These are phyloP conservation scores for Rotaria socialis DNA, from an alignment of 2,888 invertebrate genomes.

Conservation along the genomic window DNA sequence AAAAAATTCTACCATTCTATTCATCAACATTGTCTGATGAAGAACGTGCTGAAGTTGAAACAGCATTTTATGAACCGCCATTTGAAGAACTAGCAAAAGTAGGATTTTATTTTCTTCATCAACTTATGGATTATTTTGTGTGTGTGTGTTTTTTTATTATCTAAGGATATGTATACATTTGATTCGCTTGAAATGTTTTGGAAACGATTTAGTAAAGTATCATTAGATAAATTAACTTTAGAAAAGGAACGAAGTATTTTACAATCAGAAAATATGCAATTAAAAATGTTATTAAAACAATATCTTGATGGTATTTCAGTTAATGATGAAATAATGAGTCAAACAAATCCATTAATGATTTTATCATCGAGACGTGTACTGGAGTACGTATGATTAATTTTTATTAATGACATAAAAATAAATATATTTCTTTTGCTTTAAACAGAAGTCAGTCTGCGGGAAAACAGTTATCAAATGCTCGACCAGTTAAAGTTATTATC, in stretches of 20 bases:
- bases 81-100: slow-evolving; percentile 55
- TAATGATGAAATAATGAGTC: slow-evolving; percentile 58
- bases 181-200: slow-evolving; percentile 17
- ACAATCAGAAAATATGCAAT: slow-evolving; percentile 65
- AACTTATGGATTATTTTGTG: too few relatives aligned
- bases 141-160: background rate
- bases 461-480: background rate
- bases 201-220: slow-evolving; percentile 63
- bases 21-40: slow-evolving; percentile 57
- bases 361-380: slow-evolving; percentile 5
- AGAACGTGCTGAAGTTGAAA: slow-evolving; percentile 55
- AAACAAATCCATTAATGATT: slow-evolving; percentile 59
- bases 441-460: background rate
- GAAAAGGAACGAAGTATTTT: slow-evolving; percentile 58
- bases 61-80: slow-evolving; percentile 52
- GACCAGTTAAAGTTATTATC: slow-evolving; percentile 23
- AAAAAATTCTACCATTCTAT: slow-evolving; percentile 60
- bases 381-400: background rate
- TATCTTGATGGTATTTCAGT: slow-evolving; percentile 60
- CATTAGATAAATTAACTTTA: slow-evolving; percentile 63
- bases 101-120: slow-evolving; percentile 38
- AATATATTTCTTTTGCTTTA: background rate
- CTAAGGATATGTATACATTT: slow-evolving; percentile 24
- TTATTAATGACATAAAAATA: background rate
- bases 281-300: slow-evolving; percentile 59